Percentiles rank a stretch among this genome's conserved stretches.
These are phyloP conservation scores for Heterohyrax brucei DNA, from an alignment of 2,797 vertebrate genomes.

Conservation along the genomic window DNA sequence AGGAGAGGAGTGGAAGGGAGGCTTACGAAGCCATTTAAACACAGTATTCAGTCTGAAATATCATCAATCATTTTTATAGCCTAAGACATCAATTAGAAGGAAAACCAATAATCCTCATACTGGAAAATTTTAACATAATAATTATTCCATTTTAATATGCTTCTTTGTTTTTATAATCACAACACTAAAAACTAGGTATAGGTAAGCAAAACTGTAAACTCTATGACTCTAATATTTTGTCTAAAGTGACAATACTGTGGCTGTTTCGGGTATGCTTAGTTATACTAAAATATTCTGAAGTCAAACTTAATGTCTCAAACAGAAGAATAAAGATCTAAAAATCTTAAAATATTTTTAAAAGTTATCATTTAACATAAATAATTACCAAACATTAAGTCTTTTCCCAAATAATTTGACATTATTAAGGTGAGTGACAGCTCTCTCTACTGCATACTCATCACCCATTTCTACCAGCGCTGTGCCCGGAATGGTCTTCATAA, in stretches of 20 bases:
- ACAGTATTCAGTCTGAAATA: constrained; percentile 19
- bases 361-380: constrained; percentile 67
- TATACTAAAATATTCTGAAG: constrained; percentile 65
- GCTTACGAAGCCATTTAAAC: constrained; percentile 5
- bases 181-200: constrained; percentile 47
- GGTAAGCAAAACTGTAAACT: neutral
- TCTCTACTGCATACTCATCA: constrained; percentile 98
- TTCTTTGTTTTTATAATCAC: constrained; percentile 61
- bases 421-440: constrained; percentile 98
- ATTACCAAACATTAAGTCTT: constrained; percentile 98
- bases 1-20: neutral
- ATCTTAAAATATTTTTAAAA: constrained; percentile 56
- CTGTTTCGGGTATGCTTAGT: constrained; percentile 52
- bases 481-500: constrained; percentile 99
- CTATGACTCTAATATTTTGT: neutral
- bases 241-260: constrained; percentile 40
- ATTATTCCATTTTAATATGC: constrained; percentile 61
- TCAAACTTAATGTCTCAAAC: constrained; percentile 59
- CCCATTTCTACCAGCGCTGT: constrained; percentile 99
- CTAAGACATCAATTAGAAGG: constrained; percentile 57
- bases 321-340: constrained; percentile 49
- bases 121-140: constrained; percentile 66
- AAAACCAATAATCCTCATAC: constrained; percentile 57
- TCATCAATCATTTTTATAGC: constrained; percentile 34
- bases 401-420: constrained; percentile 98